Evolutionary conservation across 35 echinoderm and acorn worm species (phyloP), one percentile per base, ranked within the genome.

Genomic region (Antedon bifida): DNA sequence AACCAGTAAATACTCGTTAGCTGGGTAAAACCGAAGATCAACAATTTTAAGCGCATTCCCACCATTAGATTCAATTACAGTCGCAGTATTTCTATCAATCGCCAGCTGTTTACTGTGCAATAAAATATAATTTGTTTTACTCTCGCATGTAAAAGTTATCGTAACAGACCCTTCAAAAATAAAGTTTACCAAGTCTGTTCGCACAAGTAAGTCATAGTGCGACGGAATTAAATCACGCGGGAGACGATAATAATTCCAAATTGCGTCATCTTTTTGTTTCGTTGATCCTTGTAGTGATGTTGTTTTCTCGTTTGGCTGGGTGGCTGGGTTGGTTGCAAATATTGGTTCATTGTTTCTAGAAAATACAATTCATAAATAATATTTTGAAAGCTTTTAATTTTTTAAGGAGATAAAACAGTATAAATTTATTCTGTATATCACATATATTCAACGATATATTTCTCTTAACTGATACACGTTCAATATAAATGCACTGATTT

Each of bases 181-280:
- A 39, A 85, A 76, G 39, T 80, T n/a, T 33, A 86, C 78, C 16
- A 99, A 81, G 75, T 99, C 88, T 4, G 88, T 92, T 42, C 76
- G 46, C n/a, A 99, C 46, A 29, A 75, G 36, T 5, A 99, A 29
- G 74, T 99, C 90, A 76, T 99, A 99, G 46, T 88, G 90, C 23
- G 81, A 39, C 0, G 95, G 95, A 28, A 79, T 88, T 30, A 99
- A n/a, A 33, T 74, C 81, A 3, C 44, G 74, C 19, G 95, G 95
- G 30, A 99, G 88, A 35, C 95, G 90, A 29, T 90, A 75, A 30
- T 89, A 84, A 19, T 90, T 82, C 95, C 95, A 99, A 31, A 84
- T 87, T 19, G 78, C 81, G 23, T 79, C 44, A 16, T 8, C 39
- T 26, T 83, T 34, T 73, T 36, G 34, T 73, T 33, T 30, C 32